Conservation (phyloP, 1,140 invertebrate genomes). For the Neodiprion fabricii region DNA sequence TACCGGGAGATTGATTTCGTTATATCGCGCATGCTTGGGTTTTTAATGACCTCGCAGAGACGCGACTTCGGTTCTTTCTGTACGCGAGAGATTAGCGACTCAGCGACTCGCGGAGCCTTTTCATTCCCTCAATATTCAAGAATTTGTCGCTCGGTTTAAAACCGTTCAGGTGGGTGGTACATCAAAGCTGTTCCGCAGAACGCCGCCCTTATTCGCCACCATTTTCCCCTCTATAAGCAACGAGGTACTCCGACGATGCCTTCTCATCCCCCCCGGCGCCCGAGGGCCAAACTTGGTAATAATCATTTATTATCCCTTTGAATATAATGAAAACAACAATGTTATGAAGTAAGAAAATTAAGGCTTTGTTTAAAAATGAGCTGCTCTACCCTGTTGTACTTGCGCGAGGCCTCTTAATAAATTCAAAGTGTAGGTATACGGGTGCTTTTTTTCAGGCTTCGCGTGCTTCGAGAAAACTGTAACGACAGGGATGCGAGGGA, state of each 20-base stretch:
- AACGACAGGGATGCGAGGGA: no score
- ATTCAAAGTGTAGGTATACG: no score
- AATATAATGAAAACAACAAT: conserved; percentile 49
- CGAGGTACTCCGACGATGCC: conserved; percentile 8
- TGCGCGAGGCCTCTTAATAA: no score
- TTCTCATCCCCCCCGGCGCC: neutral
- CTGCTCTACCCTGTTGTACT: conserved; percentile 26
- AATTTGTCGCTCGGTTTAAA: conserved; percentile 60
- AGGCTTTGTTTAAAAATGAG: conserved; percentile 63
- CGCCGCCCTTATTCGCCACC: conserved; percentile 27
- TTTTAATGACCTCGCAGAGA: neutral
- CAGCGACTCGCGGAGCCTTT: conserved; percentile 44
- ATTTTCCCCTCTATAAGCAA: conserved; percentile 21
- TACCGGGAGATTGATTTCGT: no score
- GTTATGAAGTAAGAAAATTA: conserved; percentile 52
- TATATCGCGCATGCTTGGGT: no score
- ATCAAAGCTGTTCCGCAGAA: conserved; percentile 47
- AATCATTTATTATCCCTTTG: conserved; percentile 59
- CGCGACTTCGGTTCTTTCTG: neutral
- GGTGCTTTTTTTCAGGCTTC: no score
- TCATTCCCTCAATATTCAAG: conserved; percentile 61
- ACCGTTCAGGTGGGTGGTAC: conserved; percentile 49
- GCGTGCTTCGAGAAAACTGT: no score
- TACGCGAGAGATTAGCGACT: neutral
- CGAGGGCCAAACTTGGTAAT: conserved; percentile 39